Conservation (phyloP, 2,888 invertebrate species). For the Nomada goodeniana region DNA sequence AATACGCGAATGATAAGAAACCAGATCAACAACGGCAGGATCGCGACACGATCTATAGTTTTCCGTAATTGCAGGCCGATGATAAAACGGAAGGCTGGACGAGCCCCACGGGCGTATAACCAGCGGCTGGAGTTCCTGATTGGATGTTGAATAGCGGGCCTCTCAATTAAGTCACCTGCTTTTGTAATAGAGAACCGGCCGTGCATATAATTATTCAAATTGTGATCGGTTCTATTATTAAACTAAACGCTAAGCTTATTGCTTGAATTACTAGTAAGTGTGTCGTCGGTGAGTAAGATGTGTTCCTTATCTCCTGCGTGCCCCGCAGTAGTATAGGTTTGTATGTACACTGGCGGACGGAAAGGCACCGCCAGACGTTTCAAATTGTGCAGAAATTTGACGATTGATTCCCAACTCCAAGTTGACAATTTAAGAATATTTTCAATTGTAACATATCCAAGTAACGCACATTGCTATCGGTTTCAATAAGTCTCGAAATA, state of each 20-base stretch:
- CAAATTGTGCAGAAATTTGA: no score
- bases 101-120: slow-evolving; percentile 50
- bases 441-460: no score
- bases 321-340: no score
- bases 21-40: slow-evolving; percentile 14
- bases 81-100: slow-evolving; percentile 51
- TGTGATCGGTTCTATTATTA: background rate
- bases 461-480: no score
- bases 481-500: no score
- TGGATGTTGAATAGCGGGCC: slow-evolving; percentile 61
- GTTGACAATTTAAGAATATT: no score
- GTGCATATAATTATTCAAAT: background rate
- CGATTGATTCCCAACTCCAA: no score
- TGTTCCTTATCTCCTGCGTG: background rate
- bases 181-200: background rate
- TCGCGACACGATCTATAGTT: slow-evolving; percentile 16
- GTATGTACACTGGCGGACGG: no score
- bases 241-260: background rate
- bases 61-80: slow-evolving; percentile 54
- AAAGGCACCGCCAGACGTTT: no score
- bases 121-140: slow-evolving; percentile 45
- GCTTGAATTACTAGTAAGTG: background rate
- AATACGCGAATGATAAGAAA: slow-evolving; percentile 13
- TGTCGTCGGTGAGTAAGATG: background rate
- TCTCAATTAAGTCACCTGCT: slow-evolving; percentile 32